Percentiles rank a stretch among this genome's conserved stretches.
Conservation (phyloP, 2,888 invertebrate species). For the Spisula subtruncata region DNA sequence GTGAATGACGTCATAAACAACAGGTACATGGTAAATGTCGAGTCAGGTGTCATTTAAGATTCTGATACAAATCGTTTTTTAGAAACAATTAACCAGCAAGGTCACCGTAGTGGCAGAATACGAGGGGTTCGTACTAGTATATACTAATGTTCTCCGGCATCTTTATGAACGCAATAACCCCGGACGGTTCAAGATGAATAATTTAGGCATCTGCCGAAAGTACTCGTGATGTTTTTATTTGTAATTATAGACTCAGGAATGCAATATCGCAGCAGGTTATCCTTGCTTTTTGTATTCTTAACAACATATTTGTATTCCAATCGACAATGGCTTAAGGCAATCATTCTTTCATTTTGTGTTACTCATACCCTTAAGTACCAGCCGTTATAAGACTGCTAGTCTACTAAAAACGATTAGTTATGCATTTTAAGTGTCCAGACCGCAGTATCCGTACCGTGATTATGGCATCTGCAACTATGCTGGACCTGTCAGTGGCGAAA, state of each 20-base stretch:
- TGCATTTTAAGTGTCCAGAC: no score
- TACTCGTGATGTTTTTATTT: slow-evolving; percentile 22
- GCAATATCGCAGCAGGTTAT: slow-evolving; percentile 18
- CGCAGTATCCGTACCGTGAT: no score
- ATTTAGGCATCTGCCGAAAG: not conserved
- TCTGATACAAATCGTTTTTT: no score
- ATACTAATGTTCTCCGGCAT: not conserved
- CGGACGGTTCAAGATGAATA: not conserved
- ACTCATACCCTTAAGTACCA: not conserved
- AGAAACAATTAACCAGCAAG: not conserved
- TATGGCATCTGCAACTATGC: no score
- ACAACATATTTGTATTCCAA: not conserved
- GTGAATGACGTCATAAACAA: no score
- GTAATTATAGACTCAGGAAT: not conserved
- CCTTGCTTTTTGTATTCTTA: slow-evolving; percentile 10
- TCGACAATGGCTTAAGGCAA: not conserved
- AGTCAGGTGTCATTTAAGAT: not conserved
- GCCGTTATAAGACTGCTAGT: no score
- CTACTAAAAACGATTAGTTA: no score
- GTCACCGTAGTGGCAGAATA: not conserved
- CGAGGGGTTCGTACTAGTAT: not conserved
- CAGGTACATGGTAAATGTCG: no score
- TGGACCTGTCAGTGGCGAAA: no score
- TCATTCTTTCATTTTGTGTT: slow-evolving; percentile 11
- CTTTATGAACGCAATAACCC: not conserved